Base-by-base conservation (phyloP, 2,888 invertebrate genomes). In the Eurytoma adleriae region DNA sequence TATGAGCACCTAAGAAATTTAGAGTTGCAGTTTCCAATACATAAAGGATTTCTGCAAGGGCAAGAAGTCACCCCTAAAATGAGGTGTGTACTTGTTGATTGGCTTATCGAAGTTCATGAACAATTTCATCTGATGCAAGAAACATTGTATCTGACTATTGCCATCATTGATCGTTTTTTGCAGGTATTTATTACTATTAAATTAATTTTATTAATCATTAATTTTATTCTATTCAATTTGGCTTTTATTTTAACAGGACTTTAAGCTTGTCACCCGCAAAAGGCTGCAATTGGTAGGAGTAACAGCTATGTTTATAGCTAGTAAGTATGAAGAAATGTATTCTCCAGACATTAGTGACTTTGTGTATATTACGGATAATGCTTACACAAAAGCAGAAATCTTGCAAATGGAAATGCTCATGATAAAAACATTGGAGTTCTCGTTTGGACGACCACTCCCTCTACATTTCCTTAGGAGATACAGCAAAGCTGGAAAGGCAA, bases 261-360 rank as follows among this genome's bases (percentile, higher is more conserved):
- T 92, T 52, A 92, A 92, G 67, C 92, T 93, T 20, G 93, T 96
- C 50, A 92, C 93, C 73, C 93, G 94, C 83, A 94, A 93, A 83
- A 93, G 94, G 85, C 92, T 98, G 79, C 98, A 99, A 89, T 92
- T 98, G 83, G 96, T 98, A 14, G 98, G 98, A 3, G 95, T 97
- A 0, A 95, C 97, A 0, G 95, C 97, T 0, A 94, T 99, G 93
- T 95, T 97, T 86, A 94, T 98, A 74, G 98, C 99, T 0, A 94
- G 96, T 87, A 99, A 99, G 91, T 98, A 97, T 87, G 99, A 99
- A 91, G 99, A 99, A 92, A 95, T 98, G 87, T 97, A 95, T 87
- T 93, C 96, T 1, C 98, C 98, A 0, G 96, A 96, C 64, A 93
- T 98, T 27, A 92, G 91, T 7, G 99, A 99, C 91, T 98, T 98